Evolutionary conservation across 2,888 invertebrate species (phyloP).

Genomic region (Drosophila stalkeri): DNA sequence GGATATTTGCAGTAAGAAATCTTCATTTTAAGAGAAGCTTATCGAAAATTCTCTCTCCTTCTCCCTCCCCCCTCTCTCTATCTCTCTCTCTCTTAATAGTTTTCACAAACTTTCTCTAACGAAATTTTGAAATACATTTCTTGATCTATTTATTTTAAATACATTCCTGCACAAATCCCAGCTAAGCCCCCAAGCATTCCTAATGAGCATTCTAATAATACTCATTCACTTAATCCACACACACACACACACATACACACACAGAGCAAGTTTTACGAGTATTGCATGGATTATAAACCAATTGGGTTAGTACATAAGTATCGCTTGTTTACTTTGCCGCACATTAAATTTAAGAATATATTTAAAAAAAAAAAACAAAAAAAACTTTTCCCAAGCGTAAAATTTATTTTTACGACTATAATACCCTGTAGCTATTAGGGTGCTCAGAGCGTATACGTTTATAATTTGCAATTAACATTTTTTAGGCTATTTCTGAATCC

Average conservation of each 20-base stretch:
- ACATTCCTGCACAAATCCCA: conserved; percentile 34
- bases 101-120: background rate
- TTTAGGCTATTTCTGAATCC: background rate
- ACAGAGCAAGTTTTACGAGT: conserved; percentile 38
- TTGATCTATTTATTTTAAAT: conserved; percentile 41
- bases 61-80: background rate
- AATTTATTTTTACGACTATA: conserved; percentile 47
- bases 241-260: conserved; percentile 2
- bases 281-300: conserved; percentile 46
- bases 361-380: conserved; percentile 32
- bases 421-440: conserved; percentile 31
- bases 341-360: conserved; percentile 63
- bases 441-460: background rate
- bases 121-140: conserved; percentile 15
- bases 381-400: conserved; percentile 43
- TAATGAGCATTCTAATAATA: conserved; percentile 59
- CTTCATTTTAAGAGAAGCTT: conserved; percentile 16
- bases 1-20: conserved; percentile 10
- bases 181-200: conserved; percentile 40
- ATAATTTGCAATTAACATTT: background rate
- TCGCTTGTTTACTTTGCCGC: conserved; percentile 63
- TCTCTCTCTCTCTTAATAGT: background rate
- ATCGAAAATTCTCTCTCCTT: background rate
- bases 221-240: conserved; percentile 54
- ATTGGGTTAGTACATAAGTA: conserved; percentile 57